phyloP scores from a whole-genome alignment of 2,888 invertebrate species.

The Acleris laterana region DNA sequence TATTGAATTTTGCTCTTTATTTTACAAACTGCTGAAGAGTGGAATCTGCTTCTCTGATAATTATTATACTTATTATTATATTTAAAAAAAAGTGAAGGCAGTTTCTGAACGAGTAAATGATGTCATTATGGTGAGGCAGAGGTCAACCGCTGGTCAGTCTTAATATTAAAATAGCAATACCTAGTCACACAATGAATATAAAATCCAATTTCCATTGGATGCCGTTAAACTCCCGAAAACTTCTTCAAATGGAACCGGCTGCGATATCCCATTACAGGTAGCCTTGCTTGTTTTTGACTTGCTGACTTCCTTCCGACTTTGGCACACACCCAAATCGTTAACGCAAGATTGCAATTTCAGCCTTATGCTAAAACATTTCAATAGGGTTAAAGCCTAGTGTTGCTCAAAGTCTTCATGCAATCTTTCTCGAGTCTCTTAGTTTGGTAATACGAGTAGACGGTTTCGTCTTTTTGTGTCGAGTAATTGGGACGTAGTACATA shows the following conservation, averaged over 20 bases:
- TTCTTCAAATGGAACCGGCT: slow-evolving; percentile 6
- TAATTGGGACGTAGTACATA: slow-evolving; percentile 27
- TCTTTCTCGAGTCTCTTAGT: slow-evolving; percentile 10
- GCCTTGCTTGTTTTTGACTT: slow-evolving; percentile 25
- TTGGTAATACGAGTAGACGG: slow-evolving; percentile 20
- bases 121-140: no score
- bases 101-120: no score
- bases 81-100: no score
- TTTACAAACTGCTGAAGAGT: no score
- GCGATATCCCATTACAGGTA: slow-evolving; percentile 19
- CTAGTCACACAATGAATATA: slow-evolving; percentile 11
- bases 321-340: slow-evolving; percentile 26
- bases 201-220: slow-evolving; percentile 5
- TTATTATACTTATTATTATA: no score
- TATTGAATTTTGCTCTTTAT: no score
- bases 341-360: slow-evolving; percentile 10
- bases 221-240: slow-evolving; percentile 6
- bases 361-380: slow-evolving; percentile 17
- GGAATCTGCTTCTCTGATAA: no score
- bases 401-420: slow-evolving; percentile 9
- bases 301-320: slow-evolving; percentile 17
- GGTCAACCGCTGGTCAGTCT: no score
- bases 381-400: neutral
- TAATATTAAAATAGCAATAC: neutral
- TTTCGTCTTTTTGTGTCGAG: slow-evolving; percentile 17